A percentile compares a stretch with the other conserved stretches of the same genome.
Conservation (phyloP, 2,797 vertebrate genomes). For the Vireo griseus region DNA sequence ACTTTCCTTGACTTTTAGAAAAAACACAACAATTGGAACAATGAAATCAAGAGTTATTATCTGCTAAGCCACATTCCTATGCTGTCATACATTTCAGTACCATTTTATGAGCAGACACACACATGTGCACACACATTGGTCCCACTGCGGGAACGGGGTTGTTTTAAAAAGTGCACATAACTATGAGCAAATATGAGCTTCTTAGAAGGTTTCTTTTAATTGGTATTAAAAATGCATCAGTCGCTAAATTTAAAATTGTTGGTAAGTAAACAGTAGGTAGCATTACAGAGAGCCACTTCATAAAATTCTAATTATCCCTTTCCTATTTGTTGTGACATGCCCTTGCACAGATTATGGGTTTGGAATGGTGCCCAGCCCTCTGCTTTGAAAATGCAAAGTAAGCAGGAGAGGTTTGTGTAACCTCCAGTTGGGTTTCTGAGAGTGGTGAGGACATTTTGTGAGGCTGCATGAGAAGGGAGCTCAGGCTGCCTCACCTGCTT, state of each 20-base stretch:
- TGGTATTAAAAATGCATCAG: neutral
- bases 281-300: conserved; percentile 10
- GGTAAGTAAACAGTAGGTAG: conserved; percentile 18
- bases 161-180: neutral
- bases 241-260: conserved; percentile 11
- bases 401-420: neutral
- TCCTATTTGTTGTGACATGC: conserved; percentile 21
- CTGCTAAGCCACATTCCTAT: conserved; percentile 5
- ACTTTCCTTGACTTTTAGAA: neutral
- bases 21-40: neutral
- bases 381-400: neutral
- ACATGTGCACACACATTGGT: neutral
- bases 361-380: conserved; percentile 23
- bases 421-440: neutral
- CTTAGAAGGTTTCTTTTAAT: neutral
- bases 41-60: neutral
- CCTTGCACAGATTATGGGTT: neutral
- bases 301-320: conserved; percentile 40
- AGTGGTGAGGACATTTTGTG: neutral
- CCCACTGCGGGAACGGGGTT: neutral
- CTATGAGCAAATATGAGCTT: neutral
- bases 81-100: neutral
- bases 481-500: neutral
- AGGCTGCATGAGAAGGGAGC: neutral
- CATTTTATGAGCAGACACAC: neutral